Evolutionary conservation across 2,797 vertebrate genomes (phyloP).

Genomic region (Limnodromus scolopaceus): DNA sequence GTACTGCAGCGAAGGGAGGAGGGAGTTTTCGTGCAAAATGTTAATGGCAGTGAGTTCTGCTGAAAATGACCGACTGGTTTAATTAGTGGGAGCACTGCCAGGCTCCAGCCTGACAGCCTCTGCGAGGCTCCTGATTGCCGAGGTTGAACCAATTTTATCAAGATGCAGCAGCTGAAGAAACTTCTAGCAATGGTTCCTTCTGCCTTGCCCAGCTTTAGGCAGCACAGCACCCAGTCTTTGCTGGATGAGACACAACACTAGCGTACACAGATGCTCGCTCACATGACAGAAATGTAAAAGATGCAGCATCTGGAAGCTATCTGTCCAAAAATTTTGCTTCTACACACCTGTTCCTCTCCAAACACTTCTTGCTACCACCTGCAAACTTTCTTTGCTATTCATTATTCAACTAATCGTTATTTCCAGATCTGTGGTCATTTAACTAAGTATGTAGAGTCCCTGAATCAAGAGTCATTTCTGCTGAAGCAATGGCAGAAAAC

Average conservation of each 20-base stretch:
- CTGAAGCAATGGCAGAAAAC: background rate
- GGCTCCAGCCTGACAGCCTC: background rate
- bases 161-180: background rate
- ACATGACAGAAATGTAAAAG: background rate
- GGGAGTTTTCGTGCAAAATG: background rate
- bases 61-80: background rate
- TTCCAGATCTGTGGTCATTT: background rate
- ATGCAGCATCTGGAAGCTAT: background rate
- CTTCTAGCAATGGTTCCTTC: background rate
- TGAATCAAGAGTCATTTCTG: rapidly evolving
- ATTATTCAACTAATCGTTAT: background rate
- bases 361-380: background rate
- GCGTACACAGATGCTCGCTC: background rate
- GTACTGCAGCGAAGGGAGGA: background rate
- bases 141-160: background rate
- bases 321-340: background rate
- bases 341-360: background rate
- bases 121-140: background rate
- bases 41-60: background rate
- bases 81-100: background rate
- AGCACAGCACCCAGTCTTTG: background rate
- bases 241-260: background rate
- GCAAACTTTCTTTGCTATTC: background rate
- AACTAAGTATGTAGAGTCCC: background rate
- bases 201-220: background rate